Percentiles rank a stretch among this genome's conserved stretches.
These are phyloP conservation scores for Chironomus tentans DNA, from an alignment of 2,888 invertebrate genomes.

Conservation along the genomic window DNA sequence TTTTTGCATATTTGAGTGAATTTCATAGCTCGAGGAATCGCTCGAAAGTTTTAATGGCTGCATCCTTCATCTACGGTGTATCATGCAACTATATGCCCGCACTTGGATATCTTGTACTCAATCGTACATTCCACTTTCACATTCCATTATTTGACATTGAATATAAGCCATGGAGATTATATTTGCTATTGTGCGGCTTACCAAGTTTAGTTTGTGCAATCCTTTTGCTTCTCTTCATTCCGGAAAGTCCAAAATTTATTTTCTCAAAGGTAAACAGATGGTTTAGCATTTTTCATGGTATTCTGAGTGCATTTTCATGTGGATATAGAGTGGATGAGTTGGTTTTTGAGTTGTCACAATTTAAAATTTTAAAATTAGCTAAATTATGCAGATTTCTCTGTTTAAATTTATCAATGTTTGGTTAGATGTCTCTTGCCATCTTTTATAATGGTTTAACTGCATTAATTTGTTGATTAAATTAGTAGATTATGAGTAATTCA, in stretches of 20 bases:
- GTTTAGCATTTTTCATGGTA: conserved; percentile 28
- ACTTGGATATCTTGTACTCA: conserved; percentile 30
- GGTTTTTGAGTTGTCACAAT: no score
- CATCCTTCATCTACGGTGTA: conserved; percentile 37
- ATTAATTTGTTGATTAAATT: no score
- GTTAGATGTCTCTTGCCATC: no score
- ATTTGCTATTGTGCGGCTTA: conserved; percentile 36
- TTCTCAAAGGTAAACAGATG: conserved; percentile 34
- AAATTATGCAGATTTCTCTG: no score
- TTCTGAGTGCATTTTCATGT: background rate
- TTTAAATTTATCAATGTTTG: no score
- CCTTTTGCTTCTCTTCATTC: conserved; percentile 34
- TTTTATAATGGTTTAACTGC: no score
- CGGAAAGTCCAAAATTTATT: conserved; percentile 39
- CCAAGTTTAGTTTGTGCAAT: conserved; percentile 36
- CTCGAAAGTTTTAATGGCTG: conserved; percentile 41
- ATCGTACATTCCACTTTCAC: conserved; percentile 35
- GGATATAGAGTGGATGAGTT: background rate
- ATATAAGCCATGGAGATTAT: conserved; percentile 38
- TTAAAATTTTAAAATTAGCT: no score
- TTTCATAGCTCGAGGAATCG: conserved; percentile 44
- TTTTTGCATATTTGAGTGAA: conserved; percentile 47
- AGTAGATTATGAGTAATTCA: no score
- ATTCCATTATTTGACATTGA: conserved; percentile 34
- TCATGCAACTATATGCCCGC: conserved; percentile 30